Percentiles rank a stretch among this genome's conserved stretches.
Conservation (phyloP, 1,140 invertebrate species). For the Condylostylus longicornis region DNA sequence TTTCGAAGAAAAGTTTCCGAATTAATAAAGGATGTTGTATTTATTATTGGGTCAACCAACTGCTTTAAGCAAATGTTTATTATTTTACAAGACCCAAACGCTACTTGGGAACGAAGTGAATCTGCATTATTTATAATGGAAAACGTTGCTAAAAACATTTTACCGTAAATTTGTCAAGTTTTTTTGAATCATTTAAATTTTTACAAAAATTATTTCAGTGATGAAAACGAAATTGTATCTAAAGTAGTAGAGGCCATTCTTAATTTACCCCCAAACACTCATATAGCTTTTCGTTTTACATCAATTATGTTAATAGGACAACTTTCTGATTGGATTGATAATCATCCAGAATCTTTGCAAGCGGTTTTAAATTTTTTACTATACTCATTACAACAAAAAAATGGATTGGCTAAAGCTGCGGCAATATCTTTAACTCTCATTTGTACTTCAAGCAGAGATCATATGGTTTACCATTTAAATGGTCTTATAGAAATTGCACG, state of each 20-base stretch:
- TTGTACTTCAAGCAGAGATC: conserved; percentile 60
- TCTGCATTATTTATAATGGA: conserved; percentile 94
- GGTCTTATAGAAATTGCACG: conserved; percentile 67
- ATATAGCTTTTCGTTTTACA: conserved; percentile 77
- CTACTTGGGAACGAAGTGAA: conserved; percentile 83
- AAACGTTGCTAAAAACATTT: conserved; percentile 85
- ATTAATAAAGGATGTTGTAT: conserved; percentile 93
- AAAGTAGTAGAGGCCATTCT: conserved; percentile 85
- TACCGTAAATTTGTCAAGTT: conserved; percentile 60
- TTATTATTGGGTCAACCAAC: conserved; percentile 82
- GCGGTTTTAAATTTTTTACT: conserved; percentile 68
- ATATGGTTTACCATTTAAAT: conserved; percentile 67
- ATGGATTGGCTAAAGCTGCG: conserved; percentile 56
- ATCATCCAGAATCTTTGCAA: conserved; percentile 65
- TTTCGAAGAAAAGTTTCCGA: conserved; percentile 83
- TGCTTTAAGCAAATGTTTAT: conserved; percentile 86
- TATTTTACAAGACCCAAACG: conserved; percentile 45
- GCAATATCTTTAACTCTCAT: conserved; percentile 49
- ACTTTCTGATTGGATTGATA: conserved; percentile 88
- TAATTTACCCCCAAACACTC: conserved; percentile 65
- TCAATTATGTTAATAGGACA: conserved; percentile 81
- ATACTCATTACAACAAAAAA: conserved; percentile 51
- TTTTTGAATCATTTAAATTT: conserved; percentile 1
- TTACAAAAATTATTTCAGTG: conserved; percentile 39
- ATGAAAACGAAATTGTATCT: conserved; percentile 81